These are phyloP conservation scores for Chaenogobius annularis DNA, from an alignment of 2,113 vertebrate species.

Conservation along the genomic window DNA sequence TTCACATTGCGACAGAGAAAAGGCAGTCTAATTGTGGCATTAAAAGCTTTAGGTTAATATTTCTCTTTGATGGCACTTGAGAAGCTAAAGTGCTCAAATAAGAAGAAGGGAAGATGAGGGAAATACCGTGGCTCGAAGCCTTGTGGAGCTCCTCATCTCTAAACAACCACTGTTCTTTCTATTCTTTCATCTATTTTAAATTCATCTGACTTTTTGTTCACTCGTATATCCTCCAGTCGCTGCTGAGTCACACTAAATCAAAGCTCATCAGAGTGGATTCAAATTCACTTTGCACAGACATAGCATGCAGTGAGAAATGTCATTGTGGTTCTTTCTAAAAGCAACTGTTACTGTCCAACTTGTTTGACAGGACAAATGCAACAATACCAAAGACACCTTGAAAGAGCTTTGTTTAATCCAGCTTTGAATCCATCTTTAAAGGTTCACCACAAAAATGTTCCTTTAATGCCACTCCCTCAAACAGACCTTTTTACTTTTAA, in stretches of 20 bases:
- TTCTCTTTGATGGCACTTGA: conserved; percentile 29
- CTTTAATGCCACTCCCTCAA: conserved; percentile 6
- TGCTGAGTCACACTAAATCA: conserved; percentile 45
- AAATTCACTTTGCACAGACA: not conserved
- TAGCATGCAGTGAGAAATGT: not conserved
- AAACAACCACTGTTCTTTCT: not conserved
- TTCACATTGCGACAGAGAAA: conserved; percentile 19
- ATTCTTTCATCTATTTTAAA: not conserved
- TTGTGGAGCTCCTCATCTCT: conserved; percentile 17
- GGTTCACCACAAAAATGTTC: conserved; percentile 22
- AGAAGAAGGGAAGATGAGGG: not conserved
- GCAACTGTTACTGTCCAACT: conserved; percentile 18
- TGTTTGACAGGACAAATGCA: conserved; percentile 21
- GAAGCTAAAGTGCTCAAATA: conserved; percentile 32
- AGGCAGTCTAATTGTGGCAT: conserved; percentile 24
- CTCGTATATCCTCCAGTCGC: conserved; percentile 9
- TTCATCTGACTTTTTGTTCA: conserved; percentile 9
- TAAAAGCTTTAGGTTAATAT: conserved; percentile 28
- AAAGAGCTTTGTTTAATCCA: conserved; percentile 25
- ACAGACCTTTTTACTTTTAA: not conserved
- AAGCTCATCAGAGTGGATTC: conserved; percentile 37
- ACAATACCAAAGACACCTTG: conserved; percentile 14
- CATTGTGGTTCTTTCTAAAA: conserved; percentile 14
- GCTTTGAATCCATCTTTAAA: conserved; percentile 18
- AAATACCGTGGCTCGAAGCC: not conserved